A percentile compares a stretch with the other conserved stretches of the same genome.
phyloP scores from a whole-genome alignment of 1,140 invertebrate genomes.

The Panagrolaimus sp. region DNA sequence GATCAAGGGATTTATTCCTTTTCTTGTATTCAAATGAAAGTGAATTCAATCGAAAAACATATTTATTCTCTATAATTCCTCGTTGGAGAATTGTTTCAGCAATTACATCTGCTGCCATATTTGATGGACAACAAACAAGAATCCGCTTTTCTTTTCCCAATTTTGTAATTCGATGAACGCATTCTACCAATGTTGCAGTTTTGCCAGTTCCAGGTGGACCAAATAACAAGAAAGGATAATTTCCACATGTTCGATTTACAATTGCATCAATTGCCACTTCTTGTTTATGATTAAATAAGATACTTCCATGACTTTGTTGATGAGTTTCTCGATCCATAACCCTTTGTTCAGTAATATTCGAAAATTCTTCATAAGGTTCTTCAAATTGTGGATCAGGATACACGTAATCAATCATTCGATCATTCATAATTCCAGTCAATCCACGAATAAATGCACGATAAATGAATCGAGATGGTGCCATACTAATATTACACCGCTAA shows the following conservation, averaged over 20 bases:
- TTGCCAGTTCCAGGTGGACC: constrained; percentile 4
- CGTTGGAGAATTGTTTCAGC: not conserved
- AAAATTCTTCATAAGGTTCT: not conserved
- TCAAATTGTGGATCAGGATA: not conserved
- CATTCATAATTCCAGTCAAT: not conserved
- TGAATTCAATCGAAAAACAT: constrained; percentile 10
- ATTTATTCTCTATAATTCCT: not conserved
- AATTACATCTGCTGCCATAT: constrained; percentile 11
- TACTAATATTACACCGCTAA: not conserved
- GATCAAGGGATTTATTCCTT: not conserved
- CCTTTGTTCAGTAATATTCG: not conserved
- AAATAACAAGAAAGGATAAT: not conserved
- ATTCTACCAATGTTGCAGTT: not conserved
- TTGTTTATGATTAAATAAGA: not conserved
- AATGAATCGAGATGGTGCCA: not conserved
- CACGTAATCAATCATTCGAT: not conserved
- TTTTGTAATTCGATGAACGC: constrained; percentile 1
- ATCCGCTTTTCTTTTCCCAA: constrained; percentile 10
- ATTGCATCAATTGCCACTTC: not conserved
- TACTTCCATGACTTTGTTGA: not conserved
- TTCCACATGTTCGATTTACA: not conserved
- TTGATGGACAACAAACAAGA: constrained; percentile 1
- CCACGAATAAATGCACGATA: constrained; percentile 9
- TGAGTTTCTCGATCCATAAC: not conserved
- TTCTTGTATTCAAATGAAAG: not conserved